Conservation (phyloP, 2,113 vertebrate genomes). For the Lophochroa leadbeateri region DNA sequence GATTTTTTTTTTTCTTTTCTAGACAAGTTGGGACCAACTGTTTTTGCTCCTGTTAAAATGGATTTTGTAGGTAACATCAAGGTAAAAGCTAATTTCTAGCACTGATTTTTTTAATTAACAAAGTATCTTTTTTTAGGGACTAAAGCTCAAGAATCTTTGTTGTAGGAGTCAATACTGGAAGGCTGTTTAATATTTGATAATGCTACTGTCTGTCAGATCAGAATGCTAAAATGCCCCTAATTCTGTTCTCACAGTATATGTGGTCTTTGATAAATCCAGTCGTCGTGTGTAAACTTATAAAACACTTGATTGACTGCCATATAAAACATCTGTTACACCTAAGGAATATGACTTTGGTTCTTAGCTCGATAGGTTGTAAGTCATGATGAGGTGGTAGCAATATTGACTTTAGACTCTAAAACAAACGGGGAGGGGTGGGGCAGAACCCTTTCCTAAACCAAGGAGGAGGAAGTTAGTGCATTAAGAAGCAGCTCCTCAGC, state of each 20-base stretch:
- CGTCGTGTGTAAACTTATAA: background rate
- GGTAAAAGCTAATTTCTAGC: conserved; percentile 72
- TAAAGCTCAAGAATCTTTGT: background rate
- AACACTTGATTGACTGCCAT: background rate
- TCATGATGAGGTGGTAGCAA: background rate
- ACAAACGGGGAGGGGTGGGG: fast-evolving
- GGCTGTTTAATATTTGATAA: background rate
- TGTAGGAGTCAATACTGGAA: background rate
- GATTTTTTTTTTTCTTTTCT: background rate
- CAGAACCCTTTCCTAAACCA: background rate
- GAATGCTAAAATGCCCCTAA: background rate
- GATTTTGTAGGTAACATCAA: conserved; percentile 99
- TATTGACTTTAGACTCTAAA: background rate
- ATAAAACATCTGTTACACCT: background rate
- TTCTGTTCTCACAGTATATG: background rate
- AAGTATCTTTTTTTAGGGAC: background rate
- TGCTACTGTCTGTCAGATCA: background rate
- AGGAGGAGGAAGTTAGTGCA: background rate
- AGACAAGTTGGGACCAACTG: conserved; percentile 97
- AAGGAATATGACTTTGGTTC: background rate
- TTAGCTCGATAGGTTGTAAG: background rate
- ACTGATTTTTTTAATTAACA: background rate
- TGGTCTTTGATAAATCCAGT: conserved; percentile 8
- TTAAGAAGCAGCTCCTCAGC: background rate
- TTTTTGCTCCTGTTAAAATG: conserved; percentile 99